Conservation (phyloP, 2,888 invertebrate species). For the Lysandra coridon region DNA sequence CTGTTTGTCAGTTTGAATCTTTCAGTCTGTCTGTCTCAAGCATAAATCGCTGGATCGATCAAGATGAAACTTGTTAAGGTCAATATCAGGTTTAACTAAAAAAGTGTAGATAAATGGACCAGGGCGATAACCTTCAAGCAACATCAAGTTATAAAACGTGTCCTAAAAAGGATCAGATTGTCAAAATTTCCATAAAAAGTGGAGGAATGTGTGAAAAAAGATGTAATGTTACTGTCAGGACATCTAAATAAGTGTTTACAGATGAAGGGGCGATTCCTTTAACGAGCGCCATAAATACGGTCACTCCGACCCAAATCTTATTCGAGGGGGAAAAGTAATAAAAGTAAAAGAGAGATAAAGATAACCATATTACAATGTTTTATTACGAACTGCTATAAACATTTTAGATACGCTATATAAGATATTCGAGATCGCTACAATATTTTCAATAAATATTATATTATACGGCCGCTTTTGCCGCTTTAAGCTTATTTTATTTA, state of each 20-base stretch:
- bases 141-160: too few relatives aligned
- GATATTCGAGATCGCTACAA: constrained; percentile 22
- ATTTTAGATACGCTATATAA: constrained; percentile 23
- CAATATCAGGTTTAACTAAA: too few relatives aligned
- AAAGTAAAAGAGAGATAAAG: constrained; percentile 31
- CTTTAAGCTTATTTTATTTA: background rate
- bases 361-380: constrained; percentile 30
- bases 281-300: constrained; percentile 28
- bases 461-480: constrained; percentile 10
- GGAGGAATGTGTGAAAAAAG: background rate
- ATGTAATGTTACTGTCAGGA: constrained; percentile 22
- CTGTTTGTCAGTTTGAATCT: too few relatives aligned
- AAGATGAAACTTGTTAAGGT: too few relatives aligned
- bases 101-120: too few relatives aligned
- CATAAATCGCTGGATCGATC: too few relatives aligned
- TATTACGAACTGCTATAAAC: constrained; percentile 28
- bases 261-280: constrained; percentile 22
- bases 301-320: constrained; percentile 30
- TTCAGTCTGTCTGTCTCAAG: too few relatives aligned
- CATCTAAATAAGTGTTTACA: constrained; percentile 30
- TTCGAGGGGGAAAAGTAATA: constrained; percentile 30
- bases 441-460: constrained; percentile 25
- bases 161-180: too few relatives aligned
- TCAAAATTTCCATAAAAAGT: background rate
- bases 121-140: too few relatives aligned